A percentile compares a stretch with the other conserved stretches of the same genome.
These are phyloP conservation scores for Nerophis lumbriciformis DNA, from an alignment of 2,113 vertebrate genomes.

Conservation along the genomic window DNA sequence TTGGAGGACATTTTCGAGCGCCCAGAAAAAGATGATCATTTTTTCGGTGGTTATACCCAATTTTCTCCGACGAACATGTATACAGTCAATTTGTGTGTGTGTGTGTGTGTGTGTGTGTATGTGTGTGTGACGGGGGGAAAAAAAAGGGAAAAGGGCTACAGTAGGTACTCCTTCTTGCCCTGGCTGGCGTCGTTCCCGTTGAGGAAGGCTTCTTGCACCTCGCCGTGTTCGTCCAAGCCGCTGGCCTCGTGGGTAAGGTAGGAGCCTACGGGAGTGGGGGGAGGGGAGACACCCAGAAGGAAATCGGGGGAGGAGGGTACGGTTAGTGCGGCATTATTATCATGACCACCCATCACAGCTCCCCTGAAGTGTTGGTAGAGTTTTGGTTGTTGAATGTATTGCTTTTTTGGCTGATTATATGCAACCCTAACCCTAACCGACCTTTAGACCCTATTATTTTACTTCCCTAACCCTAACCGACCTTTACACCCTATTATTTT, in stretches of 20 bases:
- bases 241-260: conserved; percentile 93
- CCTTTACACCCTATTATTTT: too few relatives aligned
- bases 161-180: conserved; percentile 92
- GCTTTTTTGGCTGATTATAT: too few relatives aligned
- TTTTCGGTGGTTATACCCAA: neutral
- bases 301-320: conserved; percentile 35
- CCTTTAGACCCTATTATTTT: too few relatives aligned
- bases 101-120: conserved; percentile 23
- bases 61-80: conserved; percentile 36
- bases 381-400: too few relatives aligned
- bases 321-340: conserved; percentile 61
- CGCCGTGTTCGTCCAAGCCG: conserved; percentile 87
- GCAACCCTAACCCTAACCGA: too few relatives aligned
- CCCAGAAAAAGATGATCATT: neutral
- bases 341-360: conserved; percentile 28
- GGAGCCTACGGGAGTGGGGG: conserved; percentile 71
- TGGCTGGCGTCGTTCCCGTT: conserved; percentile 87
- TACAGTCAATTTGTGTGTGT: conserved; percentile 23
- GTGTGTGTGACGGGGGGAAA: conserved; percentile 32
- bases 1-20: conserved; percentile 41
- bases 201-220: conserved; percentile 90
- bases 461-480: too few relatives aligned
- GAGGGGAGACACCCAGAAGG: conserved; percentile 13
- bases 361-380: conserved; percentile 27
- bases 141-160: conserved; percentile 70